These are phyloP conservation scores for Sebastes trivittatus DNA, from an alignment of 2,797 vertebrate species.

Conservation along the genomic window DNA sequence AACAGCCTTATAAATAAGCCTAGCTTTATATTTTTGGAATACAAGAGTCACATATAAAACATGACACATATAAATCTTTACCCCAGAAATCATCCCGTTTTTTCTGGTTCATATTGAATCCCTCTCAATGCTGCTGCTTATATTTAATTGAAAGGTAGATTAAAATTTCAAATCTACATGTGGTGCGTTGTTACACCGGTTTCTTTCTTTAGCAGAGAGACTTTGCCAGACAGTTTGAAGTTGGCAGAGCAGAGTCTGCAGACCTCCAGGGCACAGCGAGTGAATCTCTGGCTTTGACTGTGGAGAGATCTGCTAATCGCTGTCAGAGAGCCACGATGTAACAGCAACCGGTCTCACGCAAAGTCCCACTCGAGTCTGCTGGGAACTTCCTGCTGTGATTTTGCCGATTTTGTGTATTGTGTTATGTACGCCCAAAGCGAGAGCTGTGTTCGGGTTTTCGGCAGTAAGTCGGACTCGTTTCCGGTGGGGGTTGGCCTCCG, in stretches of 20 bases:
- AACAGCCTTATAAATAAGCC: background rate
- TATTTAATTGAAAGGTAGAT: conserved; percentile 64
- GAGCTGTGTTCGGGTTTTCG: too few relatives aligned
- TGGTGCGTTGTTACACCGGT: conserved; percentile 37
- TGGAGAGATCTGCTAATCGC: background rate
- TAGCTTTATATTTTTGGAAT: background rate
- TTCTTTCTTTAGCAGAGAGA: conserved; percentile 24
- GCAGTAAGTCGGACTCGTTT: too few relatives aligned
- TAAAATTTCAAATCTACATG: conserved; percentile 63
- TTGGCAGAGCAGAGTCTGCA: conserved; percentile 6
- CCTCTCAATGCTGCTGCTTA: conserved; percentile 16
- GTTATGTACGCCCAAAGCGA: too few relatives aligned
- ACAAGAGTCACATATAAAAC: background rate
- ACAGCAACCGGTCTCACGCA: background rate
- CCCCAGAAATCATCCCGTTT: background rate
- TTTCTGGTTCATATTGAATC: conserved; percentile 3
- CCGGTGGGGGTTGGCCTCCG: too few relatives aligned
- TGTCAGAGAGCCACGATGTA: background rate
- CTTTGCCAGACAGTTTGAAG: conserved; percentile 16
- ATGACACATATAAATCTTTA: background rate
- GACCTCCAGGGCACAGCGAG: background rate
- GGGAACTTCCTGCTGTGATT: background rate
- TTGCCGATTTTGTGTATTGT: background rate
- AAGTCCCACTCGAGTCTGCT: background rate
- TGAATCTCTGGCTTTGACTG: conserved; percentile 19